Evolutionary conservation across 2,113 vertebrate genomes (phyloP).

Genomic region (Semnornis frantzii): DNA sequence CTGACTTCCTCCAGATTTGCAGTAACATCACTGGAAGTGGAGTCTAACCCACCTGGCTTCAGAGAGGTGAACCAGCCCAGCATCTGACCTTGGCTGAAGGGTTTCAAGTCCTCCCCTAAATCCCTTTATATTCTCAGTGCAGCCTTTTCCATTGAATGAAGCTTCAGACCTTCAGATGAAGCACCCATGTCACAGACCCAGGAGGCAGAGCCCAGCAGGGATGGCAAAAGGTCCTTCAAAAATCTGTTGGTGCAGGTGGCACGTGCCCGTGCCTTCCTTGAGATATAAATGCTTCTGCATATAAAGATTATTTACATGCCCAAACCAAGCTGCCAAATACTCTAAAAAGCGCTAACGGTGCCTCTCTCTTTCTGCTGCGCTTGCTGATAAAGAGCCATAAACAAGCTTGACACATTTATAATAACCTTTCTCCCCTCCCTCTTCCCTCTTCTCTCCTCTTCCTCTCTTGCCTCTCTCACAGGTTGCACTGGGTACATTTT

Average conservation of each 20-base stretch:
- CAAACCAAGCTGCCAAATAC: slow-evolving; percentile 55
- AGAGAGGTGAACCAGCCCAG: background rate
- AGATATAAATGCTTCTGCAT: slow-evolving; percentile 69
- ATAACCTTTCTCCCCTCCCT: slow-evolving; percentile 73
- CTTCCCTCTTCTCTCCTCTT: slow-evolving; percentile 47
- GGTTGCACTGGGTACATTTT: slow-evolving; percentile 64
- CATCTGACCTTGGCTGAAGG: background rate
- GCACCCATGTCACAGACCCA: background rate
- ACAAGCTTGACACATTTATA: slow-evolving; percentile 77
- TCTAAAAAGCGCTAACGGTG: slow-evolving; percentile 48
- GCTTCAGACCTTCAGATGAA: background rate
- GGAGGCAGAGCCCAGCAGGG: background rate
- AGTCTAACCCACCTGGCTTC: background rate
- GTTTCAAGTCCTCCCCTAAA: background rate
- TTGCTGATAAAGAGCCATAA: slow-evolving; percentile 69
- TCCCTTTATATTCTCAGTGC: background rate
- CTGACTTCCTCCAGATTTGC: background rate
- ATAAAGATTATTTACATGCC: slow-evolving; percentile 81
- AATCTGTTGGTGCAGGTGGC: background rate
- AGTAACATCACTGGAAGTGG: background rate
- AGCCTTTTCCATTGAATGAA: background rate
- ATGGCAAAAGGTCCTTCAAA: slow-evolving; percentile 38
- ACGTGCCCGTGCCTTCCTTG: slow-evolving; percentile 10
- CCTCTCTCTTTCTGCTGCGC: slow-evolving; percentile 45
- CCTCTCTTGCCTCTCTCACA: slow-evolving; percentile 33